Percentiles rank a stretch among this genome's conserved stretches.
Evolutionary conservation across 1,140 invertebrate genomes (phyloP).

Genomic region (Amyelois transitella): DNA sequence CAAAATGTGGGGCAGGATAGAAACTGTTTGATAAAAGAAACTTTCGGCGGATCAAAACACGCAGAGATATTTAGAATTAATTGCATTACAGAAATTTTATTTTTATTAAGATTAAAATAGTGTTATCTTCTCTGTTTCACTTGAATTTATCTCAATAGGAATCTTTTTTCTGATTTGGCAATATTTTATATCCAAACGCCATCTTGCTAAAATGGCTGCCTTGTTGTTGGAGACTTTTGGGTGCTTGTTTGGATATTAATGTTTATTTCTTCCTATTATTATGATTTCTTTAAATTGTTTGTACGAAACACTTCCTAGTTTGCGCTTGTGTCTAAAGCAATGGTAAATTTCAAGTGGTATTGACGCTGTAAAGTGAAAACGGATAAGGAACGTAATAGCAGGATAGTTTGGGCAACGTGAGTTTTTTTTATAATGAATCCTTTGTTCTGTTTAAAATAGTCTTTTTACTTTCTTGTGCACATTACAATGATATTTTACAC

Average conservation of each 20-base stretch:
- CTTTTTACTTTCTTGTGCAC: too few relatives aligned
- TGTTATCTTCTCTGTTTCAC: background rate
- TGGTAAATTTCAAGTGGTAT: background rate
- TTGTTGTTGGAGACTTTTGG: slow-evolving; percentile 70
- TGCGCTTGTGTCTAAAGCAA: slow-evolving; percentile 32
- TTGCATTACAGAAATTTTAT: too few relatives aligned
- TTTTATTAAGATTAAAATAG: too few relatives aligned
- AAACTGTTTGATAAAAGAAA: too few relatives aligned
- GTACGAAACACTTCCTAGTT: slow-evolving; percentile 30
- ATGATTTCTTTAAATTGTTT: slow-evolving; percentile 37
- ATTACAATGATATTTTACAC: too few relatives aligned
- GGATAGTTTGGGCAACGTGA: slow-evolving; percentile 46
- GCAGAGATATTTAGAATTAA: too few relatives aligned
- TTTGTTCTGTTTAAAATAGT: too few relatives aligned
- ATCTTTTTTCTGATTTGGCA: slow-evolving; percentile 11
- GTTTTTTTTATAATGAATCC: too few relatives aligned
- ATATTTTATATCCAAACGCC: slow-evolving; percentile 34
- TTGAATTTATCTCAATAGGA: background rate
- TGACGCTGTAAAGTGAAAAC: background rate
- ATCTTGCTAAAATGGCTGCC: slow-evolving; percentile 65
- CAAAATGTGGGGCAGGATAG: too few relatives aligned
- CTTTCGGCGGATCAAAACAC: too few relatives aligned
- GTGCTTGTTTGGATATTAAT: slow-evolving; percentile 64
- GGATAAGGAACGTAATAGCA: slow-evolving; percentile 33
- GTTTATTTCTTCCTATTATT: slow-evolving; percentile 55